These are phyloP conservation scores for Coracopsis vasa DNA, from an alignment of 2,113 vertebrate species.

Conservation along the genomic window DNA sequence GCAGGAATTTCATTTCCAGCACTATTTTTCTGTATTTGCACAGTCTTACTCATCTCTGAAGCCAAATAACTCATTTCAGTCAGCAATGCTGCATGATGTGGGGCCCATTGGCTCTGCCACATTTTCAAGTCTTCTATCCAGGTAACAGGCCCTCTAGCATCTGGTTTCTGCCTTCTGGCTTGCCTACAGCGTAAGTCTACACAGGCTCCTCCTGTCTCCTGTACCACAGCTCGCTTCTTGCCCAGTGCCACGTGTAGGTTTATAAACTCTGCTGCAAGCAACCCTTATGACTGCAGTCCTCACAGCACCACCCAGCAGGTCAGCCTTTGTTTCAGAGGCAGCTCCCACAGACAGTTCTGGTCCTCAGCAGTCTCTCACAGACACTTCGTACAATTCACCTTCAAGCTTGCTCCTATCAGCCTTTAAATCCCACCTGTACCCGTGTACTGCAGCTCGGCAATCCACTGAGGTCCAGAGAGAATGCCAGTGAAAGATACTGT, in stretches of 20 bases:
- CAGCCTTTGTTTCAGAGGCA: not conserved
- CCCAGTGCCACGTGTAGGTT: not conserved
- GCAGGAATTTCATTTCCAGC: slow-evolving; percentile 1
- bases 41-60: not conserved
- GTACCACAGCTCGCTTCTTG: not conserved
- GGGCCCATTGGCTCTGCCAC: not conserved
- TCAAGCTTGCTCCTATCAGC: not conserved
- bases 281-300: not conserved
- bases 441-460: not conserved
- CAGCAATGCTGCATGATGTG: not conserved
- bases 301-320: not conserved
- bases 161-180: not conserved
- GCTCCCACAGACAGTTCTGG: not conserved
- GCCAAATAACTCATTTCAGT: not conserved
- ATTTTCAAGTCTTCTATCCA: not conserved
- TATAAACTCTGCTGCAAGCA: not conserved
- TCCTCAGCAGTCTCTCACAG: not conserved
- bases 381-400: not conserved
- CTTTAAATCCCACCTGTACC: not conserved
- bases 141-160: not conserved
- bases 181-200: not conserved
- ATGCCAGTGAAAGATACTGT: not conserved
- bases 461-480: not conserved
- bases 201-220: not conserved
- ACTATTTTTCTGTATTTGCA: not conserved